A percentile compares a stretch with the other conserved stretches of the same genome.
Evolutionary conservation across 2,888 invertebrate genomes (phyloP).

Genomic region (Thymelicus acteon): DNA sequence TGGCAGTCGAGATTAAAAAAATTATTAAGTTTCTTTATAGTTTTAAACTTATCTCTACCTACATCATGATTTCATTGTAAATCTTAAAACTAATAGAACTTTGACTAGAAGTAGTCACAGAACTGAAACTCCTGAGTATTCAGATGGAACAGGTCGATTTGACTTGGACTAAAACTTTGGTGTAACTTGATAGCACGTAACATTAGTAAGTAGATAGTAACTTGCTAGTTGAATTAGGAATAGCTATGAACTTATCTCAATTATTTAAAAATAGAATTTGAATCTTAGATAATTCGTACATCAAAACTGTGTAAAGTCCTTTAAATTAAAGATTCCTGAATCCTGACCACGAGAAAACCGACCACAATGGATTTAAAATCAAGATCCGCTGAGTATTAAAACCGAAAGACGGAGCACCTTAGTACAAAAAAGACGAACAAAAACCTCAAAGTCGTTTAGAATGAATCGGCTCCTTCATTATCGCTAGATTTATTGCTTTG

Average conservation of each 20-base stretch:
- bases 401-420: conserved; percentile 37
- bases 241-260: background rate
- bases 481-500: conserved; percentile 49
- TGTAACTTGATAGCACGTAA: no score
- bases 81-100: no score
- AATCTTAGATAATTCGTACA: background rate
- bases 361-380: conserved; percentile 35
- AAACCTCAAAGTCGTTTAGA: conserved; percentile 42
- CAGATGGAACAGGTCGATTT: background rate
- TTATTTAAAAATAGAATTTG: background rate
- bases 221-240: background rate
- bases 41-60: no score
- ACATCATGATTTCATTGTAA: no score
- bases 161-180: background rate
- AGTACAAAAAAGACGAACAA: conserved; percentile 40
- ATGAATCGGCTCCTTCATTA: conserved; percentile 50
- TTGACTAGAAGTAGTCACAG: no score
- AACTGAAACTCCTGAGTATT: no score
- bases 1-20: no score
- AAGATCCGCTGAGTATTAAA: conserved; percentile 37
- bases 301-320: conserved; percentile 4
- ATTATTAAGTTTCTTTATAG: no score
- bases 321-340: conserved; percentile 18
- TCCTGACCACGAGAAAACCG: conserved; percentile 31
- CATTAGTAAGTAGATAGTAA: no score